Evolutionary conservation across 2,797 vertebrate species (phyloP), one percentile per base, ranked within the genome.

Genomic region (Clarias pachynema): DNA sequence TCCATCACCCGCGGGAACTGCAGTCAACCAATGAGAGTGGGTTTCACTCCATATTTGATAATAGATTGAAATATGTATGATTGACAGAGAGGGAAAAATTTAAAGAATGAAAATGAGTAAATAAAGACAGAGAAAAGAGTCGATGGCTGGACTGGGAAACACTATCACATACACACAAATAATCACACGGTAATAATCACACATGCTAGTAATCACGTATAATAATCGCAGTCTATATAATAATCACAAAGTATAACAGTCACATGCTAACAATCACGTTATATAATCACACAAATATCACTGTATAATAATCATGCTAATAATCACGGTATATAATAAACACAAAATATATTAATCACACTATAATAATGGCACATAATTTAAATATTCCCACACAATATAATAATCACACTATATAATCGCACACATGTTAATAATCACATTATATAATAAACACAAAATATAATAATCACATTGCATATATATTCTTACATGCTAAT

Each of bases 1-100:
- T 99, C 97, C 56, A 99, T 97, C 92, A 99, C 96, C 79, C 97
- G 96, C 22, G 97, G 92, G 89, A 99, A 99, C 98, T 99, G 88
- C 8, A 81, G 12, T 68, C 82, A 79, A 57, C 86, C 78, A 56
- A 81, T 88, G 16, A 74, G 16, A 29, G 24, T 0, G 4, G 53
- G 8, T 29, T 24, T n/a, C 0, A n/a, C 5, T 40, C 8, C 1
- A 70, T 40, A 40, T 10, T 70, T 34, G 1, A 37, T 37, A n/a
- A 40, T 40, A 40, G 40, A 40, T 40, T 40, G 5, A 10, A 10
- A 10, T 5, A n/a, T 10, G 1, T 24, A 5, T 34, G 5, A 75
- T 53, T 14, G 53, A 15, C 3, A 16, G 37, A n/a, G 34, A 44
- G 7, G 16, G 6, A 1, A 20, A 69, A 3, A 18, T 1, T 16